Percentiles rank a stretch among this genome's conserved stretches.
These are phyloP conservation scores for Ceyx cyanopectus DNA, from an alignment of 2,113 vertebrate species.

Conservation along the genomic window DNA sequence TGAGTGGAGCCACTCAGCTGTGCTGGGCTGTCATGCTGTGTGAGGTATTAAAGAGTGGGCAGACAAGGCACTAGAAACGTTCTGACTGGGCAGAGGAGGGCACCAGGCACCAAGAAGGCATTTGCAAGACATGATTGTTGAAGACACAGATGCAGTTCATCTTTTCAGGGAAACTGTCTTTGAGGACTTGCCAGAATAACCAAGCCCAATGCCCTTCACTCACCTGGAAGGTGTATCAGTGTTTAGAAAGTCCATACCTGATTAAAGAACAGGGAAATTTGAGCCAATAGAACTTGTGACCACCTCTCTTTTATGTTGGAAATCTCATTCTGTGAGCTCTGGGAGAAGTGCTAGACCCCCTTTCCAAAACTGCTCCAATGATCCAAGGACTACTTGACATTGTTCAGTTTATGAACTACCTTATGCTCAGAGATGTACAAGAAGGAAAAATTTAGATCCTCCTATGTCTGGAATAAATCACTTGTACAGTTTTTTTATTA, in stretches of 20 bases:
- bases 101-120: neutral
- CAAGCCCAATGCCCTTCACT: neutral
- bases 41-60: neutral
- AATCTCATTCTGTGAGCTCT: neutral
- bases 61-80: neutral
- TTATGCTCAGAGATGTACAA: neutral
- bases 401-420: neutral
- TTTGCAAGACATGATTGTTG: neutral
- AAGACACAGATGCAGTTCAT: neutral
- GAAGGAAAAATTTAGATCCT: neutral
- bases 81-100: neutral
- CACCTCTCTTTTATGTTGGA: neutral
- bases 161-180: neutral
- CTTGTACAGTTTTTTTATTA: neutral
- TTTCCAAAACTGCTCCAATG: neutral
- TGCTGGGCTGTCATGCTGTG: neutral
- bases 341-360: neutral
- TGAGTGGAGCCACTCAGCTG: neutral
- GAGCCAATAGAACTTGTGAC: neutral
- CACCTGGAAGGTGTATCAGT: neutral
- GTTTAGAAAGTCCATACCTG: neutral
- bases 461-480: neutral
- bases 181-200: neutral
- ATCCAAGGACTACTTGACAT: neutral
- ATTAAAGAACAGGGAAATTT: neutral